A percentile compares a stretch with the other conserved stretches of the same genome.
phyloP scores from a whole-genome alignment of 2,888 invertebrate species.

The Eurytoma californica region DNA sequence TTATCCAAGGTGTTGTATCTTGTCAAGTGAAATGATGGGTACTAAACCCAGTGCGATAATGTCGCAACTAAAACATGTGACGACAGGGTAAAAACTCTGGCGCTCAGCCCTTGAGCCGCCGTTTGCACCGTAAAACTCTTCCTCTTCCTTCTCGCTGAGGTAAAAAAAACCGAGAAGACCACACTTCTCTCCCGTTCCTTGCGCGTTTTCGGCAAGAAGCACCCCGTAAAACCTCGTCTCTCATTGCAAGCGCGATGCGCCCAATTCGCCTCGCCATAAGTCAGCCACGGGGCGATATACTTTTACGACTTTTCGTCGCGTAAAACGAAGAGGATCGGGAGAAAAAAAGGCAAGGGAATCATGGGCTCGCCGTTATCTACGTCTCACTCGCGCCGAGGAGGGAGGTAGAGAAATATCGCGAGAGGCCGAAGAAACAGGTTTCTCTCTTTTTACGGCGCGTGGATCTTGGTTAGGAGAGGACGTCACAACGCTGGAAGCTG shows the following conservation, averaged over 20 bases:
- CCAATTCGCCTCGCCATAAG: constrained; percentile 27
- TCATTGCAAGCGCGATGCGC: constrained; percentile 24
- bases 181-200: background rate
- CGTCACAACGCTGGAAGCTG: no score
- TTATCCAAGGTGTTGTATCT: no score
- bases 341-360: background rate
- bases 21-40: no score
- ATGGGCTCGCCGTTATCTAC: constrained; percentile 41
- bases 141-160: background rate
- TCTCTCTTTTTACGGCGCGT: constrained; percentile 1
- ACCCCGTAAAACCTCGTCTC: constrained; percentile 39
- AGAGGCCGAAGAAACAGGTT: constrained; percentile 22
- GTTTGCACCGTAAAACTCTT: constrained; percentile 2
- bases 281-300: constrained; percentile 44
- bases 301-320: constrained; percentile 52
- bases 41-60: no score
- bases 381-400: constrained; percentile 25
- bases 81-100: no score
- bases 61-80: no score
- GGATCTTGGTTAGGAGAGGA: no score
- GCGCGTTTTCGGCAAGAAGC: constrained; percentile 10
- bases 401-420: background rate
- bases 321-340: background rate
- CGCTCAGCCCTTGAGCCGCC: background rate
- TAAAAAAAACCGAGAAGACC: background rate